Evolutionary conservation across 2,888 invertebrate genomes (phyloP).

Genomic region (Coleophora deauratella): DNA sequence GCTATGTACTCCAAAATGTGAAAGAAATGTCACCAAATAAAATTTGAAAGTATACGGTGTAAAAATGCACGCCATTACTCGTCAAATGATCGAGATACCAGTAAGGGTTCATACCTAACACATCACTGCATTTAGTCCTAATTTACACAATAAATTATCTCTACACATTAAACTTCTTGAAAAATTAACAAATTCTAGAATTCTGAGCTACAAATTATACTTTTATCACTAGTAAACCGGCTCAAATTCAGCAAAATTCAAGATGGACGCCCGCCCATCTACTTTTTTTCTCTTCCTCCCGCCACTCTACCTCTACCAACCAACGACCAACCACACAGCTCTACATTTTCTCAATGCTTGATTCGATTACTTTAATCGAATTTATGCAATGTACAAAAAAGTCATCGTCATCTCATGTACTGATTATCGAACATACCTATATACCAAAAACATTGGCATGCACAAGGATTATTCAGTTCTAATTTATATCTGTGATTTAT

Average conservation of each 20-base stretch:
- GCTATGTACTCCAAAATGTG: slow-evolving; percentile 12
- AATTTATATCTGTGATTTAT: too few species aligned
- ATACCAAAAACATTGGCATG: too few species aligned
- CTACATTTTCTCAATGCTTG: too few species aligned
- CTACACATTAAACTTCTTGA: slow-evolving; percentile 62
- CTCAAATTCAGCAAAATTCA: slow-evolving; percentile 84
- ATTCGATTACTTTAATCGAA: neutral
- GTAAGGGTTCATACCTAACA: slow-evolving; percentile 78
- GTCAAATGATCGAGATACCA: slow-evolving; percentile 68
- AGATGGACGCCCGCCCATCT: slow-evolving; percentile 85
- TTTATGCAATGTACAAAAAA: too few species aligned
- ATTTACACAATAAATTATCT: slow-evolving; percentile 61
- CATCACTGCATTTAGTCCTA: slow-evolving; percentile 80
- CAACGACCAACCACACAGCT: slow-evolving; percentile 3
- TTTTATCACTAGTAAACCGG: slow-evolving; percentile 78
- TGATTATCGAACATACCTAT: too few species aligned
- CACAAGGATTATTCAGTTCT: too few species aligned
- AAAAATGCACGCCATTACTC: slow-evolving; percentile 81
- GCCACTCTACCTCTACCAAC: slow-evolving; percentile 15
- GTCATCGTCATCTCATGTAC: too few species aligned
- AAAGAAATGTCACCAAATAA: slow-evolving; percentile 47
- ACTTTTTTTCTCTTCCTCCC: slow-evolving; percentile 33
- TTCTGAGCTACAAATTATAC: slow-evolving; percentile 66
- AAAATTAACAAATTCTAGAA: slow-evolving; percentile 59
- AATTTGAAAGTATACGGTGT: slow-evolving; percentile 73